Conservation (phyloP, 2,888 invertebrate species). For the Leucoptera coffeella region DNA sequence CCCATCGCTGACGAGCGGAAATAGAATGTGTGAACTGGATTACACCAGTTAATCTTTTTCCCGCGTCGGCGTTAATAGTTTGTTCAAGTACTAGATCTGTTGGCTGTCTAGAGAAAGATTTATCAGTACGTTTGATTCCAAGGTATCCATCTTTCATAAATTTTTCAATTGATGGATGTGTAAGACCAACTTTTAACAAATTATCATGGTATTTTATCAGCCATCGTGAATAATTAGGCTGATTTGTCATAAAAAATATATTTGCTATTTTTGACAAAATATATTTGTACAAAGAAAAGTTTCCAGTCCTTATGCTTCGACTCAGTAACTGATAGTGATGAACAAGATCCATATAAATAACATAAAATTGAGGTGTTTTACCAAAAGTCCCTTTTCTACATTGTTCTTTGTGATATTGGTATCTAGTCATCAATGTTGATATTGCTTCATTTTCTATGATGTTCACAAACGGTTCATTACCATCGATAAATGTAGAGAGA, state of each 20-base stretch:
- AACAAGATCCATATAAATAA: conserved; percentile 1
- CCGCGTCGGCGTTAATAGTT: conserved; percentile 17
- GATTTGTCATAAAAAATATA: conserved; percentile 4
- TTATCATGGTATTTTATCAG: conserved; percentile 8
- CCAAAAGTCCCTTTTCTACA: too few species aligned
- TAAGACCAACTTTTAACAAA: conserved; percentile 4
- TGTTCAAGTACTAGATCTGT: conserved; percentile 12
- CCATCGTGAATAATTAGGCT: conserved; percentile 9
- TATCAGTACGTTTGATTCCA: conserved; percentile 3
- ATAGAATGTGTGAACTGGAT: conserved; percentile 9
- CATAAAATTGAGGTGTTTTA: conserved; percentile 2
- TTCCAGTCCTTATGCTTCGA: conserved; percentile 1
- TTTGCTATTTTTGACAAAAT: conserved; percentile 8
- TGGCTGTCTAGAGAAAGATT: conserved; percentile 4
- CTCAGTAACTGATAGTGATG: neutral
- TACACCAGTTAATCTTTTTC: conserved; percentile 11
- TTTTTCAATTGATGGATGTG: conserved; percentile 2
- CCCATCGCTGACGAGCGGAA: conserved; percentile 9
- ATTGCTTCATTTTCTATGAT: conserved; percentile 2
- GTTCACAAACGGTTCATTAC: conserved; percentile 1
- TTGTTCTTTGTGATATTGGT: conserved; percentile 1
- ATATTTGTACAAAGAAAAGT: conserved; percentile 1
- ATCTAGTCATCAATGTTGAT: neutral
- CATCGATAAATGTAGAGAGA: conserved; percentile 1
- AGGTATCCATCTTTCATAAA: conserved; percentile 1